These are phyloP conservation scores for Pelmatolapia mariae DNA, from an alignment of 2,113 vertebrate species.

Conservation along the genomic window DNA sequence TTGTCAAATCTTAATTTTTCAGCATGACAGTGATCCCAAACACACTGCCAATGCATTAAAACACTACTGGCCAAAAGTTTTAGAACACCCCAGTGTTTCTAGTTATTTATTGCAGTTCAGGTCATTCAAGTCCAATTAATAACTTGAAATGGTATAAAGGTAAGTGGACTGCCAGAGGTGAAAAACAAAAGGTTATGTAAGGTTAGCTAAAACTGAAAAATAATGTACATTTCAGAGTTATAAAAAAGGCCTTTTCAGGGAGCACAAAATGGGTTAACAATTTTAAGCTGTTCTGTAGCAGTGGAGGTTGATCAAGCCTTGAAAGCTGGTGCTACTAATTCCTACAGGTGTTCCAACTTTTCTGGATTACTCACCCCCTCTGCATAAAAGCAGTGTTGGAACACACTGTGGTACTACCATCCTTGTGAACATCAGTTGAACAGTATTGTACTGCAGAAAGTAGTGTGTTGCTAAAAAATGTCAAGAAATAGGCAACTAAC, in stretches of 20 bases:
- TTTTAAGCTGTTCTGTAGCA: background rate
- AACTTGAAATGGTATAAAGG: fast-evolving
- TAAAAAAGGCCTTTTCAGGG: fast-evolving
- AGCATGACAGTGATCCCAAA: background rate
- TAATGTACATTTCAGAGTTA: background rate
- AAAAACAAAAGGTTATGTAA: background rate
- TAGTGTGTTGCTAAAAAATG: background rate
- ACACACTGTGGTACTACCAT: background rate
- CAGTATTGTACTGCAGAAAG: background rate
- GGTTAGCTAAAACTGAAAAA: background rate
- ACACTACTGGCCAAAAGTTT: background rate
- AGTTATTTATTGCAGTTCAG: background rate
- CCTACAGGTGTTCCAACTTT: background rate
- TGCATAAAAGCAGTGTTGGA: background rate
- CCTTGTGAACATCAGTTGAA: background rate
- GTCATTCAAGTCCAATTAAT: background rate
- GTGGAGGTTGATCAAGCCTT: background rate
- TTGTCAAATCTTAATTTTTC: background rate
- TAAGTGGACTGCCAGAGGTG: background rate
- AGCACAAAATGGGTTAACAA: background rate
- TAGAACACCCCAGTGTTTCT: background rate
- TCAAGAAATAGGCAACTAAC: background rate
- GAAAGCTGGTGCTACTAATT: background rate
- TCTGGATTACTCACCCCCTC: background rate
- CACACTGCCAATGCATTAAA: background rate